Percentiles rank a stretch among this genome's conserved stretches.
phyloP scores from a whole-genome alignment of 2,888 invertebrate genomes.

The Heliconius hortense region DNA sequence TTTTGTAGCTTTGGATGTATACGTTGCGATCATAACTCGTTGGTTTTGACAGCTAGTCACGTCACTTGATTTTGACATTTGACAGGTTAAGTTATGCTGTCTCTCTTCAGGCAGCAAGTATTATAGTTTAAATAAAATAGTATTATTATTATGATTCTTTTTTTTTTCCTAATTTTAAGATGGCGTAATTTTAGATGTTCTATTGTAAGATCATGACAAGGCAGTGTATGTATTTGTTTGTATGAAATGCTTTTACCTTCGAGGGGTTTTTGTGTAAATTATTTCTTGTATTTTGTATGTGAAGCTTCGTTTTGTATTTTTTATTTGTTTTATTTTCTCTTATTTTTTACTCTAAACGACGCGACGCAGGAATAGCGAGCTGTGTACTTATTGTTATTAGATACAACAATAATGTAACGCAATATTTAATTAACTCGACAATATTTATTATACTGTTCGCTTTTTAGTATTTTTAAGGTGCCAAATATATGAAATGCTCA shows the following conservation, averaged over 20 bases:
- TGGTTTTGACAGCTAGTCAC: conserved; percentile 75
- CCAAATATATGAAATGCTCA: conserved; percentile 42
- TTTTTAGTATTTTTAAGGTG: conserved; percentile 35
- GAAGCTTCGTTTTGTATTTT: conserved; percentile 62
- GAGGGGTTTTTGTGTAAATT: conserved; percentile 65
- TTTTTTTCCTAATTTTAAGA: conserved; percentile 68
- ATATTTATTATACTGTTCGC: conserved; percentile 26
- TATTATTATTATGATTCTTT: conserved; percentile 61
- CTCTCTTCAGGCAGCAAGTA: conserved; percentile 58
- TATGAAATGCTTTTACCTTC: conserved; percentile 61
- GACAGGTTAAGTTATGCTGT: conserved; percentile 58
- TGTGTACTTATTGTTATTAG: conserved; percentile 52
- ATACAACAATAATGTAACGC: conserved; percentile 35
- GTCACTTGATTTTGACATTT: conserved; percentile 60
- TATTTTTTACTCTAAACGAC: conserved; percentile 51
- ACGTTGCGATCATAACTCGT: conserved; percentile 46
- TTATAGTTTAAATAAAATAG: conserved; percentile 65
- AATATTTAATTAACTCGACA: conserved; percentile 21
- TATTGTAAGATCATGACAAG: conserved; percentile 77
- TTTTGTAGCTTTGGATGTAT: not conserved
- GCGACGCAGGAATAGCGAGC: conserved; percentile 49
- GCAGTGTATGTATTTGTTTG: conserved; percentile 63
- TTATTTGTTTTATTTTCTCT: conserved; percentile 39
- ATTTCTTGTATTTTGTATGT: conserved; percentile 60
- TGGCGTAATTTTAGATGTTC: conserved; percentile 79